These are phyloP conservation scores for Hydrolagus colliei DNA, from an alignment of 2,797 vertebrate species.

Conservation along the genomic window DNA sequence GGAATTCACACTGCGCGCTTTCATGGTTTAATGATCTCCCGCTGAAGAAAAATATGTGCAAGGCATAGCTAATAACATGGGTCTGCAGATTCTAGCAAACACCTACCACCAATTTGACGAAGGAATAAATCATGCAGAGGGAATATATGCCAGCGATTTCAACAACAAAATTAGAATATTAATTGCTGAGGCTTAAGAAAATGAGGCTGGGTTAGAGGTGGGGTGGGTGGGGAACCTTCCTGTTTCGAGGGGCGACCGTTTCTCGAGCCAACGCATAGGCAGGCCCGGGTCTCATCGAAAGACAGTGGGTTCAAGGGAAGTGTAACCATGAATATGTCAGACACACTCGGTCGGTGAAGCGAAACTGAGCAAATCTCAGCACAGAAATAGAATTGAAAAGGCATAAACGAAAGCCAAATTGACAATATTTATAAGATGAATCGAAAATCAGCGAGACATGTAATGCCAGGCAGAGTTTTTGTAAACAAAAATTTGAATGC, in stretches of 20 bases:
- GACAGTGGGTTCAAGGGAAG: conserved; percentile 20
- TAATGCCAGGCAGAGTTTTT: conserved; percentile 27
- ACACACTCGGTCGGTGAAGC: conserved; percentile 25
- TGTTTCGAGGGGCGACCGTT: too few species aligned
- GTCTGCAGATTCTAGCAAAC: neutral
- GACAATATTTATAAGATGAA: conserved; percentile 32
- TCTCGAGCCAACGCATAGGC: neutral
- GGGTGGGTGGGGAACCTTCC: neutral
- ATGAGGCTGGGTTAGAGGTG: too few species aligned
- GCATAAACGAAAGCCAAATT: conserved; percentile 28
- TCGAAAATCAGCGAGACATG: conserved; percentile 32
- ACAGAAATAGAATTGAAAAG: conserved; percentile 28
- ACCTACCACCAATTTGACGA: neutral
- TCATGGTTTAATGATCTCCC: conserved; percentile 19
- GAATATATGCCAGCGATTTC: neutral
- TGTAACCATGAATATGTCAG: conserved; percentile 16
- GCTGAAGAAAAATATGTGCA: neutral
- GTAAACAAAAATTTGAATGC: conserved; percentile 30
- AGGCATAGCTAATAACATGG: neutral
- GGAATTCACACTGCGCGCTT: neutral
- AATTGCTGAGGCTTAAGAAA: neutral
- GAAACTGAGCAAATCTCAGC: conserved; percentile 26
- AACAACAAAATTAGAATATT: neutral
- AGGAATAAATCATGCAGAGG: neutral
- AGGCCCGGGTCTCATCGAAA: neutral